Evolutionary conservation across 2,113 vertebrate genomes (phyloP).

Genomic region (Lepidothrix coronata): DNA sequence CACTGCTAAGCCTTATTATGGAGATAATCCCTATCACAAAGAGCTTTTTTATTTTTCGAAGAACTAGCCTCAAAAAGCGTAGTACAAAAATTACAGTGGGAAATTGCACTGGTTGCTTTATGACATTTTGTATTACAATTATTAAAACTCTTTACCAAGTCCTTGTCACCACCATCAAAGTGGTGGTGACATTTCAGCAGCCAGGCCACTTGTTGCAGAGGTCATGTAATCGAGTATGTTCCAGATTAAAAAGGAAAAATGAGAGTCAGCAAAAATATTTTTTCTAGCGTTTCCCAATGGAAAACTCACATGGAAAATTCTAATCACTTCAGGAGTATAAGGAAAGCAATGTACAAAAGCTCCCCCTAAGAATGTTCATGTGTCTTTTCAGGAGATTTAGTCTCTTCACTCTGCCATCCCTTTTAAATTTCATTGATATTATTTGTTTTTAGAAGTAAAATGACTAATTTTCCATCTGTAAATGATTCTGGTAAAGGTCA

Average conservation of each 20-base stretch:
- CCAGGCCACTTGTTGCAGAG: not conserved
- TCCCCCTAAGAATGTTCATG: not conserved
- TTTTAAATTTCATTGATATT: not conserved
- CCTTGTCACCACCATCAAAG: not conserved
- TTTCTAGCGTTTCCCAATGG: not conserved
- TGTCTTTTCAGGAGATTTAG: not conserved
- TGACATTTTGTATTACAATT: not conserved
- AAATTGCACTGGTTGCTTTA: not conserved
- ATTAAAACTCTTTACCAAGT: not conserved
- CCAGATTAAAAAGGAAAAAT: rapidly evolving
- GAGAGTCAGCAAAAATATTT: not conserved
- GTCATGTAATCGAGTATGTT: not conserved
- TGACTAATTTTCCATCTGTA: not conserved
- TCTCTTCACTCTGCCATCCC: not conserved
- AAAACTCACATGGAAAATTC: not conserved
- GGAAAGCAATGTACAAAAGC: not conserved
- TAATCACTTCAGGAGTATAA: not conserved
- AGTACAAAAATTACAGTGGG: not conserved
- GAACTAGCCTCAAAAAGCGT: not conserved
- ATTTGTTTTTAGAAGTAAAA: not conserved
- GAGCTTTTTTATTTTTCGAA: not conserved
- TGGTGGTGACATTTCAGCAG: not conserved
- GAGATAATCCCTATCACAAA: constrained; percentile 20
- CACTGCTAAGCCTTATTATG: not conserved
- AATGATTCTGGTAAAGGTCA: not conserved